These are phyloP conservation scores for Atethmia centrago DNA, from an alignment of 2,888 invertebrate genomes.

Conservation along the genomic window DNA sequence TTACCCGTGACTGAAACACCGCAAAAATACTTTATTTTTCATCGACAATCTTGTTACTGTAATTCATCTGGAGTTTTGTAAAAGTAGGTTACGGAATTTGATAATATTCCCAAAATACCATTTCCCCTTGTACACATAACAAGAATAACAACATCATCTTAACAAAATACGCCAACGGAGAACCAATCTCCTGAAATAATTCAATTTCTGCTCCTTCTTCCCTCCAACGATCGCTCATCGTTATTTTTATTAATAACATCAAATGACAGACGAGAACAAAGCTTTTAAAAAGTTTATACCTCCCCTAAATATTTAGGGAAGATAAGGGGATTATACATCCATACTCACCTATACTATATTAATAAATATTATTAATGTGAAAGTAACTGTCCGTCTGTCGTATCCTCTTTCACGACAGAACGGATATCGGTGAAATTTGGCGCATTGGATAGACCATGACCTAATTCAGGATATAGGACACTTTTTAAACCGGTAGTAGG, in stretches of 20 bases:
- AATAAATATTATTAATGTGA: no score
- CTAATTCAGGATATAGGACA: no score
- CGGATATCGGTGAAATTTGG: no score
- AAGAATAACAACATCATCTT: constrained; percentile 36
- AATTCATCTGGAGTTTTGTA: neutral
- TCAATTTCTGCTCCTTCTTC: constrained; percentile 41
- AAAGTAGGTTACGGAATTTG: constrained; percentile 27
- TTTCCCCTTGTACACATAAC: constrained; percentile 10
- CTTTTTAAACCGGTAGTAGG: no score
- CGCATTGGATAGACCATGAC: no score
- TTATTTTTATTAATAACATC: constrained; percentile 44
- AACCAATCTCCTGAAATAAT: constrained; percentile 59
- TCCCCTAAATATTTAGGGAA: neutral
- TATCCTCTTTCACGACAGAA: no score
- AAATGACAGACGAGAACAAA: constrained; percentile 38
- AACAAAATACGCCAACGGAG: constrained; percentile 48
- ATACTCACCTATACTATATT: no score
- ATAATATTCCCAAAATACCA: constrained; percentile 18
- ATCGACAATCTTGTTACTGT: neutral
- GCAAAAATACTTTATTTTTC: neutral
- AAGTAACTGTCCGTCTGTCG: no score
- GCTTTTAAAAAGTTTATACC: constrained; percentile 53
- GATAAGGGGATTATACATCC: neutral
- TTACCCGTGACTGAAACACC: neutral
- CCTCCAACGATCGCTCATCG: constrained; percentile 39